phyloP scores from a whole-genome alignment of 2,113 vertebrate genomes.

The Agapornis roseicollis region DNA sequence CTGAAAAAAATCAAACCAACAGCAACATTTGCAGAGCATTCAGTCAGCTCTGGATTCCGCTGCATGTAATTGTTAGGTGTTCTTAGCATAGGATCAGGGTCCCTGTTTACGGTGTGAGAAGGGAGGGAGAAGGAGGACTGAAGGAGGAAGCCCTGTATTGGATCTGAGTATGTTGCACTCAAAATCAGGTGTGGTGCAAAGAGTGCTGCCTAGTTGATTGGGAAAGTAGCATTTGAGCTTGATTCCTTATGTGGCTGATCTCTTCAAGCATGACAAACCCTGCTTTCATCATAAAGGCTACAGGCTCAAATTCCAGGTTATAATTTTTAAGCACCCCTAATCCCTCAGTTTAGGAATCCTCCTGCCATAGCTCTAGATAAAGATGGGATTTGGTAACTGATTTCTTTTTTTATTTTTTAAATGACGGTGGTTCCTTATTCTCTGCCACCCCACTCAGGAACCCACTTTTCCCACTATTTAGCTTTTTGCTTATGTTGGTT shows the following conservation, averaged over 20 bases:
- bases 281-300: not conserved
- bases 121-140: not conserved
- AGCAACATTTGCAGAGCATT: not conserved
- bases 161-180: not conserved
- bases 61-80: not conserved
- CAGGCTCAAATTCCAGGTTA: not conserved
- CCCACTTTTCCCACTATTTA: not conserved
- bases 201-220: fast-evolving
- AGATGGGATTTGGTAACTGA: not conserved
- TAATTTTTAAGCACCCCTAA: not conserved
- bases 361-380: not conserved
- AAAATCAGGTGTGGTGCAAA: not conserved
- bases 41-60: not conserved
- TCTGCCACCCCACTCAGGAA: not conserved
- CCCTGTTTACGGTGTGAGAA: not conserved
- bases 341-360: not conserved
- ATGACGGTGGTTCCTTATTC: not conserved
- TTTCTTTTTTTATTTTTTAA: not conserved
- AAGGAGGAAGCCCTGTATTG: not conserved
- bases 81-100: not conserved
- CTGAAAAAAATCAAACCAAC: not conserved
- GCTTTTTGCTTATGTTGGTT: not conserved
- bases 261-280: not conserved
- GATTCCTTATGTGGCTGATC: not conserved
- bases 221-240: not conserved